Conservation (phyloP, 2,888 invertebrate species). For the Sinodicranocentrus sp. region DNA sequence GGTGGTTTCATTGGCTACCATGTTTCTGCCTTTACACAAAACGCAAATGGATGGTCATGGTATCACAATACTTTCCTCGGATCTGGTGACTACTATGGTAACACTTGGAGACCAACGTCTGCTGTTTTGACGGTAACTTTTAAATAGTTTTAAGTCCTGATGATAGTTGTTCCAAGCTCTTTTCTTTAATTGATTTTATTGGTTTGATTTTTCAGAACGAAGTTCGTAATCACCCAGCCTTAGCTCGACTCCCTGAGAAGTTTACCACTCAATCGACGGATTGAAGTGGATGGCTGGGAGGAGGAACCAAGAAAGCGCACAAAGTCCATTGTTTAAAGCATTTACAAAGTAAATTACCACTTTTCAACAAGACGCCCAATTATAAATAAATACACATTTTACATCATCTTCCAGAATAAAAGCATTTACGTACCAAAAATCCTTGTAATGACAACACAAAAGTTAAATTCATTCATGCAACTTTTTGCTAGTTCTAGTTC, state of each 20-base stretch:
- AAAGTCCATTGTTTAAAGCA: constrained; percentile 62
- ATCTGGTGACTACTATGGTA: constrained; percentile 63
- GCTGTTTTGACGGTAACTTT: constrained; percentile 60
- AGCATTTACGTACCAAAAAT: too few relatives aligned
- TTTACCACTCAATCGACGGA: constrained; percentile 65
- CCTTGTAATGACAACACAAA: too few relatives aligned
- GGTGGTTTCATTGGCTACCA: constrained; percentile 72
- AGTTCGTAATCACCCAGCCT: constrained; percentile 58
- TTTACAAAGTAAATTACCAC: constrained; percentile 23
- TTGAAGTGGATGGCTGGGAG: constrained; percentile 64
- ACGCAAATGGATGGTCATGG: constrained; percentile 68
- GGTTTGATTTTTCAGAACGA: constrained; percentile 43
- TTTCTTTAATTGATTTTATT: too few relatives aligned
- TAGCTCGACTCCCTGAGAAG: constrained; percentile 56
- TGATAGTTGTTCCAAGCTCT: background rate
- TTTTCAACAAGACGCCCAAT: too few relatives aligned
- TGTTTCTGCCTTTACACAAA: constrained; percentile 71
- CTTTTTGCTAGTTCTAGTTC: too few relatives aligned
- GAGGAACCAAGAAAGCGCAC: constrained; percentile 3
- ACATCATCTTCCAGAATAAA: too few relatives aligned
- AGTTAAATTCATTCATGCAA: too few relatives aligned
- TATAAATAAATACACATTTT: too few relatives aligned
- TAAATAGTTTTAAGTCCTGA: background rate
- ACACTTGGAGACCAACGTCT: constrained; percentile 73
- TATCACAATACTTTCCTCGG: constrained; percentile 73